Percentiles rank a stretch among this genome's conserved stretches.
These are phyloP conservation scores for Petrophora chlorosata DNA, from an alignment of 2,888 invertebrate genomes.

Conservation along the genomic window DNA sequence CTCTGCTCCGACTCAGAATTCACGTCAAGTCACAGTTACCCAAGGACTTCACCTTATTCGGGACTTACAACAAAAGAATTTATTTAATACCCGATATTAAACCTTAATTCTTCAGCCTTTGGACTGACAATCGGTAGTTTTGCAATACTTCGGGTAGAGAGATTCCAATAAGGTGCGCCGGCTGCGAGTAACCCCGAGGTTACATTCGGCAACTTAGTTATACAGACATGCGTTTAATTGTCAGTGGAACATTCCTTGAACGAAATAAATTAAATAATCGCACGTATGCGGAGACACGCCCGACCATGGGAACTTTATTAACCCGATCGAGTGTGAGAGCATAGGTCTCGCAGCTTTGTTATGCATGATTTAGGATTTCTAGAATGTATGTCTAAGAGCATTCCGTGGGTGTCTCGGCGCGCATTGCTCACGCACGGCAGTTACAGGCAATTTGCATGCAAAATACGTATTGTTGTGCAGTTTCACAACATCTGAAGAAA, in stretches of 20 bases:
- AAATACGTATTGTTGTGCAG: constrained; percentile 55
- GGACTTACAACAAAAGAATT: constrained; percentile 34
- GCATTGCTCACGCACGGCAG: constrained; percentile 46
- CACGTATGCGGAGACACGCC: constrained; percentile 26
- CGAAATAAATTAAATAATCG: constrained; percentile 43
- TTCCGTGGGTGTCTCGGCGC: constrained; percentile 46
- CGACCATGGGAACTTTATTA: constrained; percentile 30
- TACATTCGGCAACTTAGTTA: constrained; percentile 45
- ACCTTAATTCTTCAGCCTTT: constrained; percentile 37
- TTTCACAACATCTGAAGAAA: constrained; percentile 55
- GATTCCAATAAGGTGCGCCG: constrained; percentile 50
- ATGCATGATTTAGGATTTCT: constrained; percentile 45
- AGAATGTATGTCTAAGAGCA: constrained; percentile 28
- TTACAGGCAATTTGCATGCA: constrained; percentile 59
- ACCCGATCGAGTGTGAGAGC: constrained; percentile 22
- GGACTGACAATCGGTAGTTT: constrained; percentile 30
- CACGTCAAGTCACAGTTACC: constrained; percentile 29
- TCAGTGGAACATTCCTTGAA: constrained; percentile 32
- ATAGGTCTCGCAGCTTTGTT: constrained; percentile 30
- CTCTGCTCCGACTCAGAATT: constrained; percentile 14
- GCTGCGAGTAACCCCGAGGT: constrained; percentile 51
- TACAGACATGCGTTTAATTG: constrained; percentile 44
- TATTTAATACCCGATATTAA: constrained; percentile 31
- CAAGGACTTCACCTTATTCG: constrained; percentile 50
- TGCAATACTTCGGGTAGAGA: constrained; percentile 24